phyloP scores from a whole-genome alignment of 2,113 vertebrate species.

The Phrynosoma platyrhinos region DNA sequence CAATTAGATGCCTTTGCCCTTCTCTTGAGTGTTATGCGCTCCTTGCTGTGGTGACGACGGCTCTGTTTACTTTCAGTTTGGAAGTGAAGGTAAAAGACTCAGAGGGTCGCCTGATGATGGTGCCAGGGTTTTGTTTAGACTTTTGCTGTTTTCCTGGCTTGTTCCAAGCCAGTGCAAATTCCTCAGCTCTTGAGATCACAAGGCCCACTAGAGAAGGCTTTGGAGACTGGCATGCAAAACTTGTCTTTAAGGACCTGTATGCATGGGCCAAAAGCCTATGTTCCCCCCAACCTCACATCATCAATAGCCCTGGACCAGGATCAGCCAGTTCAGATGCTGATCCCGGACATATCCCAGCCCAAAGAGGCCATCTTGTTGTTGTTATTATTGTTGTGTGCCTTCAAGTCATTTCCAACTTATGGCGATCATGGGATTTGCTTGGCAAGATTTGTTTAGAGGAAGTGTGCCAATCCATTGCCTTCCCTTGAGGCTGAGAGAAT shows the following conservation, averaged over 20 bases:
- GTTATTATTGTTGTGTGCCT: too few species aligned
- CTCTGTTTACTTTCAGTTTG: not conserved
- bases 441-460: too few species aligned
- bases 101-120: rapidly evolving
- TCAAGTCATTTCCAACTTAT: too few species aligned
- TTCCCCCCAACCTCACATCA: too few species aligned
- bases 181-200: not conserved
- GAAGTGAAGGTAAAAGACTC: not conserved
- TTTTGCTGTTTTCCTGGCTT: not conserved
- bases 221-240: not conserved
- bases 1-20: not conserved
- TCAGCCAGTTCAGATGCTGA: too few species aligned
- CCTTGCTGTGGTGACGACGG: not conserved
- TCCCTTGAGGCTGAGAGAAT: too few species aligned
- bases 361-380: too few species aligned
- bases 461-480: too few species aligned
- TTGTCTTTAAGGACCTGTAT: not conserved
- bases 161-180: not conserved
- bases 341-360: too few species aligned
- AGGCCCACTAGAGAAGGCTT: not conserved
- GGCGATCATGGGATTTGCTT: too few species aligned
- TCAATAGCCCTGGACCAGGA: too few species aligned
- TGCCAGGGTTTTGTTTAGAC: not conserved
- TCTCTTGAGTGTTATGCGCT: not conserved
- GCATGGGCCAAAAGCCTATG: too few species aligned